Percentiles rank a stretch among this genome's conserved stretches.
phyloP scores from a whole-genome alignment of 2,113 vertebrate genomes.

The Sphaerodactylus townsendi region DNA sequence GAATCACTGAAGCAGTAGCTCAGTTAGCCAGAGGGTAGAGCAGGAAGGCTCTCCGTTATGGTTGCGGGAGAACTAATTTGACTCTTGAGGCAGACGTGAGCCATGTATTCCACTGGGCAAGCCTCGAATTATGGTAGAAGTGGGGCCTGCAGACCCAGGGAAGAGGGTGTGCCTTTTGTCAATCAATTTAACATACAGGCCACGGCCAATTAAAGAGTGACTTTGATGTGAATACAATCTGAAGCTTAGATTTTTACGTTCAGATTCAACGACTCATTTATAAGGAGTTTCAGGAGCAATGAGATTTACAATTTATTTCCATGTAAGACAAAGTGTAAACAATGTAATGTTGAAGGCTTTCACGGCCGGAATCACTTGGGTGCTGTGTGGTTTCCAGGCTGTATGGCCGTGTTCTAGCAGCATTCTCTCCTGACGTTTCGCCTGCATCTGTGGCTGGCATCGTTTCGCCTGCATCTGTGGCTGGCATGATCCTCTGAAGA shows the following conservation, averaged over 20 bases:
- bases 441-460: too few relatives aligned
- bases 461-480: too few relatives aligned
- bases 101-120: slow-evolving; percentile 14
- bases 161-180: neutral
- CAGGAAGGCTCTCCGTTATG: neutral
- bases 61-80: neutral
- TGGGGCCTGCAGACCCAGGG: slow-evolving; percentile 7
- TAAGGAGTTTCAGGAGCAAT: neutral
- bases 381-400: too few relatives aligned
- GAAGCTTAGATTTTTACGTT: rapidly evolving
- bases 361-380: too few relatives aligned
- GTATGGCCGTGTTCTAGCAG: too few relatives aligned
- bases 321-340: neutral
- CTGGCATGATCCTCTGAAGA: too few relatives aligned
- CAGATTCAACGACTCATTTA: neutral
- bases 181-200: neutral
- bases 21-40: neutral
- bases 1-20: neutral
- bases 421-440: too few relatives aligned
- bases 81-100: neutral
- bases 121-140: neutral
- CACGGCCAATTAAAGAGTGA: neutral
- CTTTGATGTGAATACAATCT: neutral
- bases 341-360: too few relatives aligned
- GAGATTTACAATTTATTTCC: too few relatives aligned